Evolutionary conservation across 2,113 vertebrate genomes (phyloP).

Genomic region (Sinocyclocheilus anshuiensis): DNA sequence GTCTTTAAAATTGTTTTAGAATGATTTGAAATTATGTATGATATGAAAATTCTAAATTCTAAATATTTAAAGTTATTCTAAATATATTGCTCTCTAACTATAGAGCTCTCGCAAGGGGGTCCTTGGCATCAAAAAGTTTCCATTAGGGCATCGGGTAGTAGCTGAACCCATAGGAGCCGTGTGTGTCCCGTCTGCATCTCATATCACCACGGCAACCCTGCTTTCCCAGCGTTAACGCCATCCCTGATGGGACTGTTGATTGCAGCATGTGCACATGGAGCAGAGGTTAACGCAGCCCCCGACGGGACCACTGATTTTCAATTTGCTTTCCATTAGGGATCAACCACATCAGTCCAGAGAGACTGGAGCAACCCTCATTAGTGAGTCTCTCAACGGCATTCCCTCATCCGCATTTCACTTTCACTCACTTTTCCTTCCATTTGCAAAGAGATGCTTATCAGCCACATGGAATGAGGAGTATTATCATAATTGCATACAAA

Average conservation of each 20-base stretch:
- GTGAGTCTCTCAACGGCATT: slow-evolving; percentile 27
- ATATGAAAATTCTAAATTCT: no score
- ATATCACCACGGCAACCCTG: background rate
- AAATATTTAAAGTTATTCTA: no score
- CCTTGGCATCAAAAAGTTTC: background rate
- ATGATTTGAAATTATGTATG: no score
- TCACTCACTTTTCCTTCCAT: slow-evolving; percentile 44
- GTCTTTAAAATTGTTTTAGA: no score
- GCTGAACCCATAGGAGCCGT: background rate
- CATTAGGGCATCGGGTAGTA: background rate
- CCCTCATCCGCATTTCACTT: slow-evolving; percentile 39
- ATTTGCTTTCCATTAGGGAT: slow-evolving; percentile 58
- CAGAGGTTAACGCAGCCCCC: slow-evolving; percentile 39
- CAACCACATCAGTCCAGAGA: slow-evolving; percentile 48
- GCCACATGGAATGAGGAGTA: slow-evolving; percentile 36
- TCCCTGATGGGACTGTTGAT: slow-evolving; percentile 20
- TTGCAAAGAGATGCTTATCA: slow-evolving; percentile 43
- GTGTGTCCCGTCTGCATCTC: background rate
- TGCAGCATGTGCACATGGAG: background rate
- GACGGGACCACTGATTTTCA: slow-evolving; percentile 56
- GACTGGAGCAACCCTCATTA: slow-evolving; percentile 51
- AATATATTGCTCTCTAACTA: no score
- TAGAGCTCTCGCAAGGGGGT: no score
- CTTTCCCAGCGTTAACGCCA: background rate
- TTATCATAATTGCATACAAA: slow-evolving; percentile 54